A percentile compares a stretch with the other conserved stretches of the same genome.
Conservation (phyloP, 92 coral and sea anemone species). For the Heteractis magnifica region DNA sequence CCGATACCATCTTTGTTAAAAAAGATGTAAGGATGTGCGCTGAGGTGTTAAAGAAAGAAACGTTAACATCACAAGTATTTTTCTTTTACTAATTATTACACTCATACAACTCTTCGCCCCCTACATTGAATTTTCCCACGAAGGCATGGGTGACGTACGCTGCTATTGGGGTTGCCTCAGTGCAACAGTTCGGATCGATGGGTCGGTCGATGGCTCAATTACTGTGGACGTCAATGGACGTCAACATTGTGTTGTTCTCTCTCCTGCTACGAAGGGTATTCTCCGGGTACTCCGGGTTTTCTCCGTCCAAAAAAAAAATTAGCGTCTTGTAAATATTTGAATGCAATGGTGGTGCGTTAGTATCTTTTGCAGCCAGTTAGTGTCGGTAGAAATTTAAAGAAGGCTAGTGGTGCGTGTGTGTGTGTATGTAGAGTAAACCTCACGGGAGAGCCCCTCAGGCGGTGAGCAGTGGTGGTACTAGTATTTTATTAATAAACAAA, state of each 20-base stretch:
- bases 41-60: conserved; percentile 27
- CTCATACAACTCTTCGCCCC: background rate
- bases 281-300: background rate
- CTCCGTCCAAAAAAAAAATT: background rate
- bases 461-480: background rate
- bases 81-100: no score
- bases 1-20: conserved; percentile 81
- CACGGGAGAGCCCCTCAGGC: no score
- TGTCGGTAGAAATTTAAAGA: no score
- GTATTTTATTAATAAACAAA: background rate
- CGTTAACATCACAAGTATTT: no score
- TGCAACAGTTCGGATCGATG: no score
- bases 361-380: no score
- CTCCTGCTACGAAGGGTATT: background rate
- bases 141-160: background rate
- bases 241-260: background rate
- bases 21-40: conserved; percentile 91
- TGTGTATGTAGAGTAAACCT: background rate
- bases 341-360: background rate
- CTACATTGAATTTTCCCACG: no score
- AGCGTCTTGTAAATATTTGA: background rate
- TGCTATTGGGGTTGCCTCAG: background rate
- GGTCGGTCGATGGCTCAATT: no score
- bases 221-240: no score
- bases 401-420: no score